Evolutionary conservation across 2,113 vertebrate genomes (phyloP).

Genomic region (Lichenostomus cassidix): DNA sequence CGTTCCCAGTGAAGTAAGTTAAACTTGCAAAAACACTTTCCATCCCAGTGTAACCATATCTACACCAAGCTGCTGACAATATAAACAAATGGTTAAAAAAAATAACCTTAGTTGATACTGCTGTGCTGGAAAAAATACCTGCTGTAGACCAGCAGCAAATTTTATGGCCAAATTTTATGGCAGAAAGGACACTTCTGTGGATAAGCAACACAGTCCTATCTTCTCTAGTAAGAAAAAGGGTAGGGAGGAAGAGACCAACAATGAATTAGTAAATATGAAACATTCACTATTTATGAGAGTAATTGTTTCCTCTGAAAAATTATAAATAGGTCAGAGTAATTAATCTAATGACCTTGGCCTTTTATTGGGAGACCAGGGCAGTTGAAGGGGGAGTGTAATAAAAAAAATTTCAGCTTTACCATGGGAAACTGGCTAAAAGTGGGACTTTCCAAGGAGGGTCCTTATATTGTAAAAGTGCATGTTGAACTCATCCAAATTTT

Average conservation of each 20-base stretch:
- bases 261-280: background rate
- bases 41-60: background rate
- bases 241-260: background rate
- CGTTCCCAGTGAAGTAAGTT: background rate
- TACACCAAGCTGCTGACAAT: background rate
- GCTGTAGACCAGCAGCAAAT: background rate
- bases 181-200: background rate
- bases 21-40: background rate
- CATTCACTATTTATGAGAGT: background rate
- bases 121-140: background rate
- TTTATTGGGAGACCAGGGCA: background rate
- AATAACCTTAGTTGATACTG: background rate
- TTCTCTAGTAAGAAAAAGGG: background rate
- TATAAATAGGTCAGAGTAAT: background rate
- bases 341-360: background rate
- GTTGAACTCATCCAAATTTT: background rate
- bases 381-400: background rate
- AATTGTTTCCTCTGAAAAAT: background rate
- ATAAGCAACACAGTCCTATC: background rate
- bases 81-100: background rate
- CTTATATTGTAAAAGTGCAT: background rate
- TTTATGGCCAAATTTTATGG: background rate
- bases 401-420: background rate
- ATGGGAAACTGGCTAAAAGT: background rate
- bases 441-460: background rate